Evolutionary conservation across 1,140 invertebrate genomes (phyloP), one percentile per base, ranked within the genome.

Genomic region (Philotrypesis tridentata): DNA sequence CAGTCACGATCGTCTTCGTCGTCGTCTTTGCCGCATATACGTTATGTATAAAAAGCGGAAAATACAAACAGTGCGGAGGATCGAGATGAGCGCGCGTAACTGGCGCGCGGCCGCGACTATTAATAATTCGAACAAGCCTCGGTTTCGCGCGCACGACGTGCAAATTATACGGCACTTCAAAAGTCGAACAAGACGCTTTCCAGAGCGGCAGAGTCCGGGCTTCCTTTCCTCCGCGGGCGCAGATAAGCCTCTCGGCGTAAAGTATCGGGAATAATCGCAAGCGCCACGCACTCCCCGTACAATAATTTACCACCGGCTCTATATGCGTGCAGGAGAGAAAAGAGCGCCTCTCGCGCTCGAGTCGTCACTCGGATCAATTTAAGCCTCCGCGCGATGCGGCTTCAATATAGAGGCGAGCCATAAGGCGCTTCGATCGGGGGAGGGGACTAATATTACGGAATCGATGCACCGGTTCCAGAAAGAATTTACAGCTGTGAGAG

Each of bases 281-380:
- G 73, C 29, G 55, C 55, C 60, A 65, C 73, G 65, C 73, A n/a
- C n/a, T n/a, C 65, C 27, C 21, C 40, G 33, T 31, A 40, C 12
- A 67, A 77, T 77, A 77, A 40, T 77, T 77, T 48, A 77, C 31
- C n/a, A n/a, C n/a, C n/a, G n/a, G n/a, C n/a, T n/a, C n/a, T n/a
- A n/a, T n/a, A n/a, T n/a, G n/a, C n/a, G n/a, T n/a, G 37, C 21
- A 7, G 29, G 14, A 29, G 37, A 14, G 48, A 17, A 5, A n/a
- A 21, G 48, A 55, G 48, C 48, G 12, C 48, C 12, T 8, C 2
- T 70, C 65, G 27, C 70, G n/a, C 70, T 31, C 21, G 11, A 79
- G n/a, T 70, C 29, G 31, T 79, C 31, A 29, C 12, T 61, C 27
- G 12, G 48, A 27, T 71, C 17, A 71, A 71, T 79, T 79, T 70